Evolutionary conservation across 2,888 invertebrate species (phyloP), one percentile per base, ranked within the genome.

Genomic region (Siphonodentalium dalli): DNA sequence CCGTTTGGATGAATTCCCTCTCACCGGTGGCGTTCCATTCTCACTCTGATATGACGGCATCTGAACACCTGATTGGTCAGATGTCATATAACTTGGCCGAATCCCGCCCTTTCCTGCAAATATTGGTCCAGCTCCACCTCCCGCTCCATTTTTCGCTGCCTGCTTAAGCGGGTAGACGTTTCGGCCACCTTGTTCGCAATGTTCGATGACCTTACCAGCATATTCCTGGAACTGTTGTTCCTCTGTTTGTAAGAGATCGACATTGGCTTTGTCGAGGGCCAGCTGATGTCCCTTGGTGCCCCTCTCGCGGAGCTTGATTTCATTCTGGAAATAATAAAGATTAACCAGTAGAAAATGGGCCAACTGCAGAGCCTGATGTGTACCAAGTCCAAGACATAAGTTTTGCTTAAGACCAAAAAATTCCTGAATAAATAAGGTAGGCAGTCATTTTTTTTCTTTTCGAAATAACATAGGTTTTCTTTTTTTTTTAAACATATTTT

Each of bases 161-260:
- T 73, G 73, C 26, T 67, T 63, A 23, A 82, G 73, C 2, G 81
- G 79, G 58, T 77, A 74, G 13, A 74, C 71, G 58, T 81, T 80
- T 34, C 80, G 67, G 8, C 80, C 81, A 18, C 77, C 75, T 49
- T 76, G 63, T 52, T 78, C 76, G 53, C 79, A 75, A 62, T 80
- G 79, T 15, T 78, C 71, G 35, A 82, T 82, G 21, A 82, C 80
- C 53, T 75, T 73, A 44, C 29, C 58, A 31, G 78, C 78, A 51
- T 77, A 77, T 41, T 79, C 80, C 65, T 81, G 79, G 72, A 81
- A 82, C 62, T 81, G 80, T 15, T 69, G 51, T 54, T 81, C 81
- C 48, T 82, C 82, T 9, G 74, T 52, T 13, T 67, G 66, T 15
- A 80, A 57, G 15, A 81, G 69, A 29, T 75, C 74, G 38, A 69